These are phyloP conservation scores for Lipophrys pholis DNA, from an alignment of 2,113 vertebrate species.

Conservation along the genomic window DNA sequence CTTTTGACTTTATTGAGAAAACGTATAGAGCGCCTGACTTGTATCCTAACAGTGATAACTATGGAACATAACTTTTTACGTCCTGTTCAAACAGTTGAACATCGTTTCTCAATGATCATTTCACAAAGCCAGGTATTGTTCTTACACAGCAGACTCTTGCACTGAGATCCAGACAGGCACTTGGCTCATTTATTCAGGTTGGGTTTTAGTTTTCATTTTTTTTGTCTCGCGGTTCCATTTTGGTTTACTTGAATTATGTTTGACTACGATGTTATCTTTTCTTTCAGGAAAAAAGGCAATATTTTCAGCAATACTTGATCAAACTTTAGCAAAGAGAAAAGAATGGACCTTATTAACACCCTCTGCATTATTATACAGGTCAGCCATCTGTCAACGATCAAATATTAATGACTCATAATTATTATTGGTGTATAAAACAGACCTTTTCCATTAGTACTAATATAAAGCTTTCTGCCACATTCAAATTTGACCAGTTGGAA, in stretches of 20 bases:
- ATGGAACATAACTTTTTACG: constrained; percentile 52
- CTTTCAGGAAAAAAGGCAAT: neutral
- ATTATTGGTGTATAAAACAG: constrained; percentile 5
- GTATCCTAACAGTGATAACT: constrained; percentile 33
- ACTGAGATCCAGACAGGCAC: constrained; percentile 54
- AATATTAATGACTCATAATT: neutral
- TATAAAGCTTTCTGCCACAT: neutral
- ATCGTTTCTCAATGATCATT: constrained; percentile 51
- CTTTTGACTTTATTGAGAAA: constrained; percentile 17
- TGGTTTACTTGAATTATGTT: neutral
- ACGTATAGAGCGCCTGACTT: neutral
- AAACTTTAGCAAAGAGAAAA: too few species aligned
- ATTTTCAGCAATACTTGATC: neutral
- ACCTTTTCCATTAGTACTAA: constrained; percentile 19
- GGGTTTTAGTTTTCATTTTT: constrained; percentile 7
- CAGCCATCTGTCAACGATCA: constrained; percentile 7
- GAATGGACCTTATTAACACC: neutral
- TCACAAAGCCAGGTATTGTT: constrained; percentile 61
- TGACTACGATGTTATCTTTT: constrained; percentile 2
- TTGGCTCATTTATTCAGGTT: constrained; percentile 34
- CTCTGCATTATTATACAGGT: neutral
- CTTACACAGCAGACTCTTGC: constrained; percentile 34
- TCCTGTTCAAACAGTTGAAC: constrained; percentile 53
- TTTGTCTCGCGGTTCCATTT: constrained; percentile 10
- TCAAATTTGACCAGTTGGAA: constrained; percentile 27